Evolutionary conservation across 2,888 invertebrate species (phyloP), one percentile per base, ranked within the genome.

Genomic region (Reticulitermes lucifugus): DNA sequence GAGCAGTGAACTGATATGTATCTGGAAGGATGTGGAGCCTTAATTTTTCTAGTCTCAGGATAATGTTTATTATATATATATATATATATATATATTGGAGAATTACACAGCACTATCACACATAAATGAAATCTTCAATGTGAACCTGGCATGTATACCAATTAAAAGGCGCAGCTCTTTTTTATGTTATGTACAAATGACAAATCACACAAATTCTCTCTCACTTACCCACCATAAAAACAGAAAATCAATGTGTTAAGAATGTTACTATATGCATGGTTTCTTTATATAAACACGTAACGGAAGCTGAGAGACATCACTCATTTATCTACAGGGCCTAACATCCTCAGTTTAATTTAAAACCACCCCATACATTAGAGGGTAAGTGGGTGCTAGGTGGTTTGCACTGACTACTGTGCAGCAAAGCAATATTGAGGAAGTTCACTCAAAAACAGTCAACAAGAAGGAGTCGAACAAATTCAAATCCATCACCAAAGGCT

Each of bases 401-500:
- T 65, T 85, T 87, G 87, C 87, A 85, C 82, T 75, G 75, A 81
- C 86, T 87, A 87, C 87, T 84, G 87, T 87, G 87, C 86, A 87
- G 86, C 87, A 86, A 87, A 87, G 86, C 87, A 84, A 85, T 60
- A 83, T 84, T 77, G 22, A n/a, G 46, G 65, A 46, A 75, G 81
- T 86, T 82, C 85, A 85, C 87, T 87, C 87, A 87, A 86, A 86
- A 84, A 83, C 86, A 85, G 85, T 85, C 80, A 83, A 86, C 59
- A 86, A 85, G 87, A 87, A 87, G 86, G 87, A 84, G 65, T 87
- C 87, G 84, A 86, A 86, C 87, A 86, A 87, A 86, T 87, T 87
- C 87, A 87, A 87, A 87, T 87, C 87, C 87, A 86, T 87, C 87
- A 87, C 87, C 87, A 83, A 85, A 87, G 87, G 87, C 86, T 79